These are phyloP conservation scores for Phytoseiulus persimilis DNA, from an alignment of 2,888 invertebrate genomes.

Conservation along the genomic window DNA sequence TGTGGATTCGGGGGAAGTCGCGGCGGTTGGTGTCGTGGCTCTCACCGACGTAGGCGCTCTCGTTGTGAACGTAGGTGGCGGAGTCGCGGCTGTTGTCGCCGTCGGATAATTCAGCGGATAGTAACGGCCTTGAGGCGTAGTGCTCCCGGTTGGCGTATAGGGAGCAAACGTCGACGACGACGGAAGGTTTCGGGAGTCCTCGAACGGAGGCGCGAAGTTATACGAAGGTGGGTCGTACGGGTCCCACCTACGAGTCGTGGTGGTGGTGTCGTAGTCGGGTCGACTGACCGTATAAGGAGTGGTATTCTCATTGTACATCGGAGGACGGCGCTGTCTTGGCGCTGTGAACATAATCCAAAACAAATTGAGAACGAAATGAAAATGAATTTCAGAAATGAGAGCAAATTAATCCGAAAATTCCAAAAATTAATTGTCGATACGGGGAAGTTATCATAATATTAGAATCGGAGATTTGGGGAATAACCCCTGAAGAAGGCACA, in stretches of 20 bases:
- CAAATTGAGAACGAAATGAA: neutral
- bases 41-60: neutral
- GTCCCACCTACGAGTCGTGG: neutral
- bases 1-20: neutral
- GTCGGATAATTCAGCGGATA: neutral
- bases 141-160: neutral
- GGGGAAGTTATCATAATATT: too few relatives aligned
- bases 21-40: neutral
- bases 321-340: neutral
- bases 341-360: neutral
- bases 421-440: too few relatives aligned
- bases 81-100: neutral
- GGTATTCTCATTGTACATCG: neutral
- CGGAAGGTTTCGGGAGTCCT: neutral
- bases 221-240: neutral
- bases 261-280: neutral
- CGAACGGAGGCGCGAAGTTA: neutral
- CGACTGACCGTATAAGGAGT: neutral
- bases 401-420: neutral
- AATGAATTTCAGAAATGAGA: neutral
- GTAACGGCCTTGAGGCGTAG: neutral
- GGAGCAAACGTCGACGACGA: neutral
- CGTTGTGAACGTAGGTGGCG: neutral
- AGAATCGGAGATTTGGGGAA: too few relatives aligned
- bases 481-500: too few relatives aligned